Conservation (phyloP, 2,797 vertebrate genomes). For the Iguana delicatissima region DNA sequence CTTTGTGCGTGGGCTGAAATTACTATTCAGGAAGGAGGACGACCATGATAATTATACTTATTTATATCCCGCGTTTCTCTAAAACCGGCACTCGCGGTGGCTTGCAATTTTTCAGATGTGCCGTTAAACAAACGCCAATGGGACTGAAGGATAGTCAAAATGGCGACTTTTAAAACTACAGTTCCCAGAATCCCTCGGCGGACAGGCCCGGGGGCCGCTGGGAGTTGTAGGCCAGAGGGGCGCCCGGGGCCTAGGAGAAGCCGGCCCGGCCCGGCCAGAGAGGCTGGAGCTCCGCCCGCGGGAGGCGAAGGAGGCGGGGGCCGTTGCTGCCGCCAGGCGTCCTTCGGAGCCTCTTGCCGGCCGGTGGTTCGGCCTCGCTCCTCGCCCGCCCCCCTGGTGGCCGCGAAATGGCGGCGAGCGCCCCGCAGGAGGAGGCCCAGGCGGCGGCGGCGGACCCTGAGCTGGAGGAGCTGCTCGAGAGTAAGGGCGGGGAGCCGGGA, state of each 20-base stretch:
- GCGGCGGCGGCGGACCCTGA: slow-evolving; percentile 65
- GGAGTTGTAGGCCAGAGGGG: background rate
- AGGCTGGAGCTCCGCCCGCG: too few species aligned
- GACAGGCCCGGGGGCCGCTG: background rate
- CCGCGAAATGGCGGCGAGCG: slow-evolving; percentile 70
- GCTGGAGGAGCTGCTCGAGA: slow-evolving; percentile 79
- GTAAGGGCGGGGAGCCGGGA: slow-evolving; percentile 58
- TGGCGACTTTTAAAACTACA: background rate
- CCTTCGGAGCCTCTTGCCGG: background rate
- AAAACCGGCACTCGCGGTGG: too few species aligned
- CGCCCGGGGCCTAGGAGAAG: background rate
- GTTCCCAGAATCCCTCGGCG: background rate
- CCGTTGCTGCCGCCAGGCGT: too few species aligned
- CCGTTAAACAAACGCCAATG: too few species aligned
- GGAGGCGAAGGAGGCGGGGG: background rate
- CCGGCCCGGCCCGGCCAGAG: background rate
- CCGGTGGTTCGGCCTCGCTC: background rate
- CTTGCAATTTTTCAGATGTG: too few species aligned
- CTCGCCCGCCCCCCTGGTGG: background rate
- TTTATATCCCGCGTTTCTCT: too few species aligned
- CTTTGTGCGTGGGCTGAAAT: too few species aligned
- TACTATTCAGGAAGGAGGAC: too few species aligned
- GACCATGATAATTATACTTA: too few species aligned
- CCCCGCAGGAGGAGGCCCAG: background rate
- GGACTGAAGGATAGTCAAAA: too few species aligned